Conservation (phyloP, 2,113 vertebrate genomes). For the Typhlomys cinereus region DNA sequence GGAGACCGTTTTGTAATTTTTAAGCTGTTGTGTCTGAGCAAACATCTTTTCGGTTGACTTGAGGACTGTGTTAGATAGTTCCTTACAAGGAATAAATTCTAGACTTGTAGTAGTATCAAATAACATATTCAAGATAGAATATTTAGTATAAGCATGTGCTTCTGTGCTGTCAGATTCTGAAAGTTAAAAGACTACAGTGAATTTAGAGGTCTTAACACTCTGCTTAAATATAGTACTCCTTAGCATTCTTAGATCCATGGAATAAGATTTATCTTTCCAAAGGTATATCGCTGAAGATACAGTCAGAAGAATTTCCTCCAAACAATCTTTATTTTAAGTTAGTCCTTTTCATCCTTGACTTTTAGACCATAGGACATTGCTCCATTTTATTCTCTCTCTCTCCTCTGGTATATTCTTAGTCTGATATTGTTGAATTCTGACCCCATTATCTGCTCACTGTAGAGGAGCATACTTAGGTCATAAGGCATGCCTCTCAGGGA, state of each 20-base stretch:
- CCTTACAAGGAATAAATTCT: slow-evolving; percentile 26
- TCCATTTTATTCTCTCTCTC: not conserved
- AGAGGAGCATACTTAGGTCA: not conserved
- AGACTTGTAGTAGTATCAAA: slow-evolving; percentile 15
- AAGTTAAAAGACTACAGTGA: slow-evolving; percentile 30
- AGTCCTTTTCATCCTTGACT: slow-evolving; percentile 12
- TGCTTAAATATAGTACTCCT: not conserved
- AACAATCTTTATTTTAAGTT: slow-evolving; percentile 22
- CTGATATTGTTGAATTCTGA: not conserved
- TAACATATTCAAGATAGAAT: slow-evolving; percentile 48
- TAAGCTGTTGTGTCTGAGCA: slow-evolving; percentile 21
- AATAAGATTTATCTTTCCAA: slow-evolving; percentile 32
- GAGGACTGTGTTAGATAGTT: not conserved
- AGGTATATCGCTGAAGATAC: not conserved
- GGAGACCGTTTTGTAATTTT: slow-evolving; percentile 24
- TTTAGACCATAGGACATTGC: slow-evolving; percentile 9
- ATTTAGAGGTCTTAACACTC: slow-evolving; percentile 54
- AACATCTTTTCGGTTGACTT: slow-evolving; percentile 35
- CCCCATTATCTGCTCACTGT: not conserved
- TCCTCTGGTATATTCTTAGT: slow-evolving; percentile 26
- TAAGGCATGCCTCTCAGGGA: not conserved
- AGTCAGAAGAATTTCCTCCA: slow-evolving; percentile 26
- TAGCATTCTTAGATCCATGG: not conserved
- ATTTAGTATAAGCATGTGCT: slow-evolving; percentile 19
- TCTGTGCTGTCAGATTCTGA: slow-evolving; percentile 22